phyloP scores from a whole-genome alignment of 2,888 invertebrate species.

The Euplexia lucipara region DNA sequence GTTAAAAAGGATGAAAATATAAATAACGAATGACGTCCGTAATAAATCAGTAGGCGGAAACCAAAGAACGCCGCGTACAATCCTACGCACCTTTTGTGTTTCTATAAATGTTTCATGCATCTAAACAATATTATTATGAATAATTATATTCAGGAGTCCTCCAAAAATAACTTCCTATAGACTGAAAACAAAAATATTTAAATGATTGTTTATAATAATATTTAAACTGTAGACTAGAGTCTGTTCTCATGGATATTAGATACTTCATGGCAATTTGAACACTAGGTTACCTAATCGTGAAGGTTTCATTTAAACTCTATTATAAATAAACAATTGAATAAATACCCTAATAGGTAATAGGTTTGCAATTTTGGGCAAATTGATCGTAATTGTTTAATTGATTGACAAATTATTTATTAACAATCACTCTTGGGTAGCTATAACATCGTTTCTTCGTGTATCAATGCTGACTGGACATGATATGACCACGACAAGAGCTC shows the following conservation, averaged over 20 bases:
- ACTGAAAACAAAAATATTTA: constrained; percentile 10
- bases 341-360: constrained; percentile 6
- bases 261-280: constrained; percentile 53
- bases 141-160: constrained; percentile 31
- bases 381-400: constrained; percentile 32
- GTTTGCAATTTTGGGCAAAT: constrained; percentile 31
- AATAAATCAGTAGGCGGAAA: constrained; percentile 15
- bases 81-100: constrained; percentile 5
- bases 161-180: constrained; percentile 30
- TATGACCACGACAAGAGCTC: too few species aligned
- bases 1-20: constrained; percentile 35
- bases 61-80: constrained; percentile 7
- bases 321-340: constrained; percentile 27
- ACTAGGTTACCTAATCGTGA: constrained; percentile 42
- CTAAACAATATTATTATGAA: constrained; percentile 37
- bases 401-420: constrained; percentile 12
- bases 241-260: constrained; percentile 46
- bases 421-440: constrained; percentile 6
- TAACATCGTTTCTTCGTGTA: background rate
- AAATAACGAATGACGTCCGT: constrained; percentile 2
- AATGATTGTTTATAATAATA: background rate
- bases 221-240: constrained; percentile 11
- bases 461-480: too few species aligned
- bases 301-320: constrained; percentile 46
- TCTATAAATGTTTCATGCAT: constrained; percentile 31